These are phyloP conservation scores for Leuciscus idus DNA, from an alignment of 2,113 vertebrate genomes.

Conservation along the genomic window DNA sequence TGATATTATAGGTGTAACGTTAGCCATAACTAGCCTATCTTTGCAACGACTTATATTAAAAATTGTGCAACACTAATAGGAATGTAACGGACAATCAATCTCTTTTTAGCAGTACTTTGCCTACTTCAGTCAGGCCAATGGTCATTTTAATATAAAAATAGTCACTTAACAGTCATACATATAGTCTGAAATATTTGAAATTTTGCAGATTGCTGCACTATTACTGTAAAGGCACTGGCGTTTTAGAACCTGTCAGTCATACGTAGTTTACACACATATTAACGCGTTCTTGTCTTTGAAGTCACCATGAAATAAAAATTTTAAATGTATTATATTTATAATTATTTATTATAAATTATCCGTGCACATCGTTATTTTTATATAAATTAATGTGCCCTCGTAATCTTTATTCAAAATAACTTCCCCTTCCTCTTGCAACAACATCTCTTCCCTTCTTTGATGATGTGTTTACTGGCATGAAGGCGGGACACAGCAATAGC, in stretches of 20 bases:
- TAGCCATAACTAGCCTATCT: neutral
- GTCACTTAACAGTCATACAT: neutral
- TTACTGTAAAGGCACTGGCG: neutral
- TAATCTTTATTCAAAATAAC: too few species aligned
- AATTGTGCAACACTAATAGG: neutral
- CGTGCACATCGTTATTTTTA: too few species aligned
- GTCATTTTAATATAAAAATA: neutral
- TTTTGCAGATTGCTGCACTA: neutral
- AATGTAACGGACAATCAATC: neutral
- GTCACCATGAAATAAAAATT: too few species aligned
- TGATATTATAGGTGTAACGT: neutral
- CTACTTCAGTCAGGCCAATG: neutral
- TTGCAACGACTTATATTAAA: neutral
- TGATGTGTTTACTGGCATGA: too few species aligned
- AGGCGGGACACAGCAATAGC: too few species aligned
- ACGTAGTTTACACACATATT: neutral
- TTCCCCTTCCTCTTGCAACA: too few species aligned
- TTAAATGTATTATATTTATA: too few species aligned
- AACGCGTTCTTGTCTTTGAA: neutral
- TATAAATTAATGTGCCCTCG: too few species aligned
- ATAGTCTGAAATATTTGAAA: neutral
- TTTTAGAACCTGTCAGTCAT: neutral
- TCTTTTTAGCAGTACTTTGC: neutral
- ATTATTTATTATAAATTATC: too few species aligned
- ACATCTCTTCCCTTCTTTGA: too few species aligned